These are phyloP conservation scores for Gnathonemus longibarbis DNA, from an alignment of 2,113 vertebrate genomes.

Conservation along the genomic window DNA sequence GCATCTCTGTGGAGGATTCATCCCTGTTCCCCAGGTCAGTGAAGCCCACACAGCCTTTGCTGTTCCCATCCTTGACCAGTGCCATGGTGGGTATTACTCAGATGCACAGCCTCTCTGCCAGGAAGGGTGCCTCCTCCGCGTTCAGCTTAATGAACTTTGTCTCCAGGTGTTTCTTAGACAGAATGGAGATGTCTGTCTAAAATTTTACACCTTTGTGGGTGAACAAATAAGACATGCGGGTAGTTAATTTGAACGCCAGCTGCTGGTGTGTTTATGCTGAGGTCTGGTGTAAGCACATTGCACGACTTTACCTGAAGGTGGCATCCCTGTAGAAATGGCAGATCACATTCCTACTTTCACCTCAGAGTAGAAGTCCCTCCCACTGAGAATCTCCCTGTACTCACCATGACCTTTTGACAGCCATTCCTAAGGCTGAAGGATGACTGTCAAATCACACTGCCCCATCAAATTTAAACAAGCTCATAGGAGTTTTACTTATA, in stretches of 20 bases:
- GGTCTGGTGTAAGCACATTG: not conserved
- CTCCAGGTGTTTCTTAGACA: slow-evolving; percentile 91
- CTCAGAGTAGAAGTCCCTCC: slow-evolving; percentile 91
- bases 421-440: slow-evolving; percentile 73
- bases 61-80: slow-evolving; percentile 85
- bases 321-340: slow-evolving; percentile 94
- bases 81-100: slow-evolving; percentile 88
- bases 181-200: slow-evolving; percentile 18
- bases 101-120: slow-evolving; percentile 79
- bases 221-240: slow-evolving; percentile 14
- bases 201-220: slow-evolving; percentile 47
- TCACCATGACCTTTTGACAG: slow-evolving; percentile 90
- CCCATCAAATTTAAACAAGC: too few species aligned
- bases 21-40: slow-evolving; percentile 89
- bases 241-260: not conserved
- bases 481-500: too few species aligned
- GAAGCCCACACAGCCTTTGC: slow-evolving; percentile 89
- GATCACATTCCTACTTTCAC: slow-evolving; percentile 92
- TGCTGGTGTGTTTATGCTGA: not conserved
- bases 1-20: slow-evolving; percentile 85
- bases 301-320: slow-evolving; percentile 74
- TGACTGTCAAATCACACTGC: not conserved
- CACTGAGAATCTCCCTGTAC: slow-evolving; percentile 85
- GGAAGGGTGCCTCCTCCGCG: slow-evolving; percentile 91
- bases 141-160: slow-evolving; percentile 96